Percentiles rank a stretch among this genome's conserved stretches.
Evolutionary conservation across 1,140 invertebrate species (phyloP).

Genomic region (Zeugodacus cucurbitae): DNA sequence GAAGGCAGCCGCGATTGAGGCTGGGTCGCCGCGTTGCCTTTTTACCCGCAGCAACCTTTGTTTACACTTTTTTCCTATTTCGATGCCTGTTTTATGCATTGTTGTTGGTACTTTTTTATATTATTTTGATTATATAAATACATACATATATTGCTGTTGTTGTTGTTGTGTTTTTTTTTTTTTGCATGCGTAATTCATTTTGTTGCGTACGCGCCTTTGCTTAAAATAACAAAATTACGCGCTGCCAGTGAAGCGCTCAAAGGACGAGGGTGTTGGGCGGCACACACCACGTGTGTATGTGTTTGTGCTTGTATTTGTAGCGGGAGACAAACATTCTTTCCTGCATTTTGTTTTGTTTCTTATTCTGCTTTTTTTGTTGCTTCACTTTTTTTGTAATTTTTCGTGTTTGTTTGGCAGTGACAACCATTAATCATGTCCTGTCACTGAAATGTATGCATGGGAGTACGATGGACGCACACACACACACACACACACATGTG

Average conservation of each 20-base stretch:
- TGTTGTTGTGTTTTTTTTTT: neutral
- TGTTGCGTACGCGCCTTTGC: constrained; percentile 52
- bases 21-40: neutral
- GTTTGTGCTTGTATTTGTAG: neutral
- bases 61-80: constrained; percentile 39
- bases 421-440: constrained; percentile 66
- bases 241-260: constrained; percentile 52
- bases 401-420: constrained; percentile 58
- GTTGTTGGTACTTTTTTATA: neutral
- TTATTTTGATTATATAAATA: neutral
- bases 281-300: neutral
- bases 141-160: neutral
- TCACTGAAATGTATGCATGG: constrained; percentile 57
- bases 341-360: constrained; percentile 20
- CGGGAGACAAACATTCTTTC: constrained; percentile 4
- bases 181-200: constrained; percentile 19
- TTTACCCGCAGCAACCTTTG: constrained; percentile 20
- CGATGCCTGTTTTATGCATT: neutral
- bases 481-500: neutral
- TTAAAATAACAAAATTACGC: constrained; percentile 66
- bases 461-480: neutral
- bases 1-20: neutral
- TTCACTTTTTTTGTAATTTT: constrained; percentile 40
- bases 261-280: neutral
- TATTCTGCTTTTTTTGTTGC: neutral